Base-by-base conservation (phyloP, 2,888 invertebrate genomes). In the Acanthosepion esculentum region DNA sequence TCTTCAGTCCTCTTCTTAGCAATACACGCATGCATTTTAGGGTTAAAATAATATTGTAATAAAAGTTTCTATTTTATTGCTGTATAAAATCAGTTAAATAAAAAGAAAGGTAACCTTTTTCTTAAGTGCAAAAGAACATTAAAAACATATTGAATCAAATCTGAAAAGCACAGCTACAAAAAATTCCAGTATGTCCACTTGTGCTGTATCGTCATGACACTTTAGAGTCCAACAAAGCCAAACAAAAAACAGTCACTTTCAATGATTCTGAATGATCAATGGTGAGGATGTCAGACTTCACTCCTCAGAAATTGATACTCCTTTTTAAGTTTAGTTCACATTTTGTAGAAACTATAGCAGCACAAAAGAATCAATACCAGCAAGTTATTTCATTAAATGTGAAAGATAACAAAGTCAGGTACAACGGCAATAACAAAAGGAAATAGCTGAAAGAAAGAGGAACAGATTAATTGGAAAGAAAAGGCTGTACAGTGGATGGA, bases 161-260 rank as follows among this genome's bases (percentile, higher is more conserved):
- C 41, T 41, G 41, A 41, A 41, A 41, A 41, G 41, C 41, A 41
- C 3, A 41, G 41, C 41, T 41, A 41, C 41, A 2, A 41, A 41
- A 41, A 41, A 41, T 41, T 41, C 41, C 78, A 8, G 29, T 12
- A n/a, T 18, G 18, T 78, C 15, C 15, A 78, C 33, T 78, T 78
- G n/a, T 15, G n/a, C 23, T n/a, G 15, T 78, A 78, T n/a, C 15
- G 12, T 10, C 78, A n/a, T 78, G 12, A n/a, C 12, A 33, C 15
- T 33, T 33, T 18, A n/a, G 33, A 33, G n/a, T 5, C 12, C n/a
- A 12, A 78, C n/a, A n/a, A 78, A 78, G 12, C n/a, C 4, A 10
- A 78, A 78, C n/a, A 78, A 78, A 78, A 78, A 78, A n/a, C 15
- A 78, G 78, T 78, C 78, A n/a, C 78, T 78, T 78, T 78, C 78